These are phyloP conservation scores for Eustalomyia histrio DNA, from an alignment of 2,888 invertebrate genomes.

Conservation along the genomic window DNA sequence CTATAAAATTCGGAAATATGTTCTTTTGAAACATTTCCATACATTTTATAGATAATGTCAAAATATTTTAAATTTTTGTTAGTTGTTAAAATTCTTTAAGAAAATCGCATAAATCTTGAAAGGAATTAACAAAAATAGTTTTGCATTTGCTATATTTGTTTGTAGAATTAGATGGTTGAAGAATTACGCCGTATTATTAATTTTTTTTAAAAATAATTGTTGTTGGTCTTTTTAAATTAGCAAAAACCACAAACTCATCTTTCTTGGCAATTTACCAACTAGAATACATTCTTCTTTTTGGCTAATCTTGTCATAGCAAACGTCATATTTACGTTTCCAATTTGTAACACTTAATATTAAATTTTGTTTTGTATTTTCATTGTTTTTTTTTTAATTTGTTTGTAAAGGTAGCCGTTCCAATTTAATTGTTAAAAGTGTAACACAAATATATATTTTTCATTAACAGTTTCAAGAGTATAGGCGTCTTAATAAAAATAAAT, in stretches of 20 bases:
- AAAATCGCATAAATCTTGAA: slow-evolving; percentile 13
- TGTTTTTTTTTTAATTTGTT: not conserved
- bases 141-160: slow-evolving; percentile 10
- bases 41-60: no score
- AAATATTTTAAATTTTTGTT: no score
- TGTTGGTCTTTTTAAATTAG: slow-evolving; percentile 5
- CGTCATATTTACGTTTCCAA: slow-evolving; percentile 10
- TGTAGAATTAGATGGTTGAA: not conserved
- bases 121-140: slow-evolving; percentile 30
- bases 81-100: no score
- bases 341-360: not conserved
- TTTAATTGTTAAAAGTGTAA: not conserved
- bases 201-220: slow-evolving; percentile 24
- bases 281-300: slow-evolving; percentile 23
- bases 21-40: no score
- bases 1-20: no score
- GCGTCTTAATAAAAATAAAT: no score
- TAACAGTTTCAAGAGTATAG: no score
- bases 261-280: slow-evolving; percentile 47
- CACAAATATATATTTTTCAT: no score
- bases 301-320: slow-evolving; percentile 18
- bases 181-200: slow-evolving; percentile 25
- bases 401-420: slow-evolving; percentile 25
- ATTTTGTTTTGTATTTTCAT: not conserved
- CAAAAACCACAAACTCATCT: slow-evolving; percentile 1